phyloP scores from a whole-genome alignment of 2,113 vertebrate genomes.

The Serilophus lunatus region DNA sequence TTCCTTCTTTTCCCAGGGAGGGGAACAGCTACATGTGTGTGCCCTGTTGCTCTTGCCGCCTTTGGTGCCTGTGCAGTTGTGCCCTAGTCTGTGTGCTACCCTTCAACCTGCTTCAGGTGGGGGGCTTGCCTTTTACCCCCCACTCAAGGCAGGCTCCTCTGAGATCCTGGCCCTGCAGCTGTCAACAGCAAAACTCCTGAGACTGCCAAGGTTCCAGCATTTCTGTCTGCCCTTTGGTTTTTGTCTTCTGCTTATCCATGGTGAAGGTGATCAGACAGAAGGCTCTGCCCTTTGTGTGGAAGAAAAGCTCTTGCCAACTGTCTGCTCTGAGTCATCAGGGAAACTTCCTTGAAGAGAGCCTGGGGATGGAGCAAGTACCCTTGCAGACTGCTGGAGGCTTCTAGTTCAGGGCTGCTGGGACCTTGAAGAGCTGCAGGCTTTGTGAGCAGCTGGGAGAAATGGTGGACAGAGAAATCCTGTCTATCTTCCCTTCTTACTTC shows the following conservation, averaged over 20 bases:
- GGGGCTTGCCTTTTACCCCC: rapidly evolving
- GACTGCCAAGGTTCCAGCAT: background rate
- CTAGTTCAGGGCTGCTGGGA: background rate
- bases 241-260: background rate
- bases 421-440: background rate
- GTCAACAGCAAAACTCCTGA: background rate
- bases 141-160: background rate
- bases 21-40: background rate
- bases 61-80: rapidly evolving
- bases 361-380: background rate
- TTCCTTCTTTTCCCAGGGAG: background rate
- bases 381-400: background rate
- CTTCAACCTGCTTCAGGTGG: background rate
- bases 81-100: background rate
- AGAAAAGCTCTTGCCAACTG: background rate
- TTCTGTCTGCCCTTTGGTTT: background rate
- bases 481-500: background rate
- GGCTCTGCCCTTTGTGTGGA: background rate
- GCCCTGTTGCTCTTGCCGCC: background rate
- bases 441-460: background rate
- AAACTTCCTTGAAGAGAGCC: background rate
- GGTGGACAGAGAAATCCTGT: background rate
- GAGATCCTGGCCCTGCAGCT: background rate
- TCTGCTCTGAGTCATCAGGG: background rate
- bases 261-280: background rate